phyloP scores from a whole-genome alignment of 1,140 invertebrate genomes.

The Sitophilus oryzae region DNA sequence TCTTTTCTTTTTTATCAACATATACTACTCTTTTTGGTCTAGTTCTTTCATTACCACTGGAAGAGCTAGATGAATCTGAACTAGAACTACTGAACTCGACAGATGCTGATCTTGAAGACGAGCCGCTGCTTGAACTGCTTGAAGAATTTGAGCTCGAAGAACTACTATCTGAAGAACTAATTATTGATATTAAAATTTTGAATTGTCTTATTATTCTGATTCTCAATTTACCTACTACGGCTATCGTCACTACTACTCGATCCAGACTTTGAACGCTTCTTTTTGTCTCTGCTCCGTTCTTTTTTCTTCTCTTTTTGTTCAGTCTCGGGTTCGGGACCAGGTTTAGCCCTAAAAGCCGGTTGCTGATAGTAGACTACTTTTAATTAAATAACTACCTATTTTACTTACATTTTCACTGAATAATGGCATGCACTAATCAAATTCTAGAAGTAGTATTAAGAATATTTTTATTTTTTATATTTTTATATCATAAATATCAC shows the following conservation, averaged over 20 bases:
- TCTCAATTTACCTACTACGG: constrained; percentile 61
- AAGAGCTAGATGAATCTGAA: constrained; percentile 51
- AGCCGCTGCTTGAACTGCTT: constrained; percentile 62
- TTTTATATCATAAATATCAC: too few relatives aligned
- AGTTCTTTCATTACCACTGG: constrained; percentile 53
- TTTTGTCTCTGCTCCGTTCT: constrained; percentile 53
- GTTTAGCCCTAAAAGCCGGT: constrained; percentile 34
- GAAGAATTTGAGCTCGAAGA: constrained; percentile 55
- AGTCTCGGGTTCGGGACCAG: constrained; percentile 38
- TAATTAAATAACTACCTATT: too few relatives aligned
- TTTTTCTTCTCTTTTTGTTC: constrained; percentile 66
- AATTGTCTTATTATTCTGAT: constrained; percentile 7
- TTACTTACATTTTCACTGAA: too few relatives aligned
- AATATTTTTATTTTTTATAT: too few relatives aligned
- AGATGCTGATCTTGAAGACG: constrained; percentile 68
- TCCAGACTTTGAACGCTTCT: constrained; percentile 62
- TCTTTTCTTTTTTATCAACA: constrained; percentile 39
- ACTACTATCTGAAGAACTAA: constrained; percentile 70
- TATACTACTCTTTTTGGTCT: constrained; percentile 50
- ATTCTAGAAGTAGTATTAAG: too few relatives aligned
- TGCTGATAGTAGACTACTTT: too few relatives aligned
- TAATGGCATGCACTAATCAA: too few relatives aligned
- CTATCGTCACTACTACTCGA: constrained; percentile 70
- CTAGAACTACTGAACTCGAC: constrained; percentile 66
- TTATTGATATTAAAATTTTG: constrained; percentile 17